A percentile compares a stretch with the other conserved stretches of the same genome.
Evolutionary conservation across 2,113 vertebrate genomes (phyloP).

Genomic region (Alaudala cheleensis): DNA sequence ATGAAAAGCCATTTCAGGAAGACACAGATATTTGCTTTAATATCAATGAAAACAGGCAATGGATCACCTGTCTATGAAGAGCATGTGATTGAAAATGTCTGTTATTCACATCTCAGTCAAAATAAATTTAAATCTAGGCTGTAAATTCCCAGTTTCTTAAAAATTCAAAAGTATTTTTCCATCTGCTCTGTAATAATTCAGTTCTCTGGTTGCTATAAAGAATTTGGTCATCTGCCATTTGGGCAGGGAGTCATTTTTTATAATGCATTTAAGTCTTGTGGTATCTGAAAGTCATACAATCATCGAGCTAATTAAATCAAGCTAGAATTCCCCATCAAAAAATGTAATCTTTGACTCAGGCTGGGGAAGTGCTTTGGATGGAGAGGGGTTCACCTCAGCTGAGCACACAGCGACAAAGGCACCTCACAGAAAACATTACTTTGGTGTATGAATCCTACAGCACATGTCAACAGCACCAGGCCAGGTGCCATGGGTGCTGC

Average conservation of each 20-base stretch:
- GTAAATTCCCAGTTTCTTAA: slow-evolving; percentile 54
- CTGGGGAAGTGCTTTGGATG: not conserved
- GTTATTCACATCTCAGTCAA: slow-evolving; percentile 27
- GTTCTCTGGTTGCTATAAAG: slow-evolving; percentile 53
- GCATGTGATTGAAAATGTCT: slow-evolving; percentile 40
- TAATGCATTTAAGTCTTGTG: slow-evolving; percentile 4
- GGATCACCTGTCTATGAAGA: slow-evolving; percentile 36
- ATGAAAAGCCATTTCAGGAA: slow-evolving; percentile 5
- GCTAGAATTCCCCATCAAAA: slow-evolving; percentile 19
- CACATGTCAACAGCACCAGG: not conserved
- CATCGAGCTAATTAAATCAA: slow-evolving; percentile 55
- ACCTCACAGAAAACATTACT: not conserved
- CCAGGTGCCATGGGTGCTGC: not conserved
- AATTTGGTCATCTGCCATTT: slow-evolving; percentile 56
- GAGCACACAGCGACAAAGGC: fast-evolving
- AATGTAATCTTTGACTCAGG: not conserved
- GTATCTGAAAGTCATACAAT: slow-evolving; percentile 44
- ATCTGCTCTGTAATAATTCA: slow-evolving; percentile 70
- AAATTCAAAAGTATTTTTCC: slow-evolving; percentile 57
- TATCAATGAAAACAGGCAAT: not conserved
- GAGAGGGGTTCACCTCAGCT: not conserved
- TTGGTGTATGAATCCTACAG: fast-evolving
- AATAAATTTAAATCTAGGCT: slow-evolving; percentile 46
- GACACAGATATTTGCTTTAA: not conserved
- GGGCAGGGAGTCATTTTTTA: slow-evolving; percentile 2